Conservation (phyloP, 2,797 vertebrate species). For the Rhabdophis nuchalis region DNA sequence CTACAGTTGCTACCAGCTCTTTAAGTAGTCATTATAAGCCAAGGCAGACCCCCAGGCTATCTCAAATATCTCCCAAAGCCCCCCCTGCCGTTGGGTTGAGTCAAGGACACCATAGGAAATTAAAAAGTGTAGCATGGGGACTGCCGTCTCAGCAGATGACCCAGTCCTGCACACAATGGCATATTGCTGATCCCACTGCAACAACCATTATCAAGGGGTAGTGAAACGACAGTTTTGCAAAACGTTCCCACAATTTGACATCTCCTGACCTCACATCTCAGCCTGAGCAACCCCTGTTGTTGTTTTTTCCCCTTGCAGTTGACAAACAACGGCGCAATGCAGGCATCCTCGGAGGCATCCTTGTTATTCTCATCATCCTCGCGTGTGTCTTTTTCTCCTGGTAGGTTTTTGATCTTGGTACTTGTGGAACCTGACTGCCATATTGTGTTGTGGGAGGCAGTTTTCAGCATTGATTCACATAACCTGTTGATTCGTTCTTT, state of each 20-base stretch:
- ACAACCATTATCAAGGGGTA: neutral
- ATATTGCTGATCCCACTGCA: neutral
- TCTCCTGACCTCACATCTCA: neutral
- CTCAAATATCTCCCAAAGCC: neutral
- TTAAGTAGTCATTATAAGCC: neutral
- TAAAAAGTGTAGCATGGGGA: neutral
- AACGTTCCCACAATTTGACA: neutral
- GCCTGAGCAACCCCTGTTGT: neutral
- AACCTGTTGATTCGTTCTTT: neutral
- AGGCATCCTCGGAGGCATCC: slow-evolving; percentile 10
- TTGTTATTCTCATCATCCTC: neutral
- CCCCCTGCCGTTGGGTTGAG: no score
- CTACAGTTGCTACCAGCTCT: neutral
- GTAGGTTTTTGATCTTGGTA: neutral
- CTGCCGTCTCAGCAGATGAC: neutral
- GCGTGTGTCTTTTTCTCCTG: neutral
- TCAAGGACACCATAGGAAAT: neutral
- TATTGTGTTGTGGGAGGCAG: neutral
- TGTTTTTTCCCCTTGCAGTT: neutral
- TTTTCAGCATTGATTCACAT: neutral
- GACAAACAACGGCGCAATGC: slow-evolving; percentile 5
- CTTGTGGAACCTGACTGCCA: no score
- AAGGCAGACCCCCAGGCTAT: neutral
- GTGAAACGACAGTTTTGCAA: neutral
- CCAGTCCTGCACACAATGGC: neutral